These are phyloP conservation scores for Vollenhovia emeryi DNA, from an alignment of 1,140 invertebrate genomes.

Conservation along the genomic window DNA sequence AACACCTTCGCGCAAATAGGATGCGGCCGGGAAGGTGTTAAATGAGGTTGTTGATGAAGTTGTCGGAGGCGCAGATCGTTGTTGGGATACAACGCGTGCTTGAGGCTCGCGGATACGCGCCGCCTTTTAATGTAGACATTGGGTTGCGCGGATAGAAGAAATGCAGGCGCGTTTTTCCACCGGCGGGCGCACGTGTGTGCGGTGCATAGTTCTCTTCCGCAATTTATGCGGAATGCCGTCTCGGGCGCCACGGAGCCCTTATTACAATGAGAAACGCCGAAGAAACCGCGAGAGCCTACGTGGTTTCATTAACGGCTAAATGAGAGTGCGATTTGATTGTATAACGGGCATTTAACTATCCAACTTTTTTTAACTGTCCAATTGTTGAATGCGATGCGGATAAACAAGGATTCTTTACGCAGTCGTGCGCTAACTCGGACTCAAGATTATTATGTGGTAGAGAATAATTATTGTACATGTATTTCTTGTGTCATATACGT, in stretches of 20 bases:
- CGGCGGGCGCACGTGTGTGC: background rate
- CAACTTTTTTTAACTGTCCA: background rate
- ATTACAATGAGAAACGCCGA: background rate
- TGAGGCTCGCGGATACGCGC: background rate
- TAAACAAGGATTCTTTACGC: background rate
- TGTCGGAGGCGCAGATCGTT: conserved; percentile 33
- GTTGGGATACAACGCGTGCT: conserved; percentile 32
- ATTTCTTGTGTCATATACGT: background rate
- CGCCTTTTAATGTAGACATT: conserved; percentile 43
- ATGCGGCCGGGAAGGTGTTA: background rate
- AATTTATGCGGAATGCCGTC: conserved; percentile 70
- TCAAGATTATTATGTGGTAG: background rate
- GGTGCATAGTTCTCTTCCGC: conserved; percentile 49
- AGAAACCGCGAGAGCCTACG: conserved; percentile 11
- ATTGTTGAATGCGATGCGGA: background rate
- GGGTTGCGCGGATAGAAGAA: conserved; percentile 25
- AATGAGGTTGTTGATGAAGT: conserved; percentile 44
- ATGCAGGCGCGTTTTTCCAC: conserved; percentile 57
- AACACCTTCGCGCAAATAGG: conserved; percentile 1
- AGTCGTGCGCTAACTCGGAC: background rate
- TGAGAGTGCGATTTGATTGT: conserved; percentile 11
- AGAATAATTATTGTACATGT: background rate
- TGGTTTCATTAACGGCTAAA: conserved; percentile 30
- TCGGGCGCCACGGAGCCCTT: conserved; percentile 54
- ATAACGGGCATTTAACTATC: background rate